Evolutionary conservation across 1,140 invertebrate species (phyloP).

Genomic region (Steinernema khuongi): DNA sequence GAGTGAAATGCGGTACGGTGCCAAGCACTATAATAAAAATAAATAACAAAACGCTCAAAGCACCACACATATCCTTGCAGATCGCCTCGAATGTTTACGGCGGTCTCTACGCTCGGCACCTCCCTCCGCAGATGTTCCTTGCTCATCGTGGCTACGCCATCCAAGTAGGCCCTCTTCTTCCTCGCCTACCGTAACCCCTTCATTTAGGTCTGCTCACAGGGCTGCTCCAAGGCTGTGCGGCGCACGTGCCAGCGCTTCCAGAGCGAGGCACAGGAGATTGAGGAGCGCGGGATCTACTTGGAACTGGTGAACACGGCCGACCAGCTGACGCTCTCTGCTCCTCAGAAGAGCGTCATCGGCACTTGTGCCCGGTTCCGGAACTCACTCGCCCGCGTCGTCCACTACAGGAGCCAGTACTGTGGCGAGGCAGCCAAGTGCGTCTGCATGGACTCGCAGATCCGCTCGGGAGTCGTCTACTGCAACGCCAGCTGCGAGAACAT

Average conservation of each 20-base stretch:
- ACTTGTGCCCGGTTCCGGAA: neutral
- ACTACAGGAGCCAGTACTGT: constrained; percentile 4
- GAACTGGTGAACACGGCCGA: neutral
- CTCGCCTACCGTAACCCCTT: neutral
- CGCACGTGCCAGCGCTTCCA: constrained; percentile 8
- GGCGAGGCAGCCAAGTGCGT: constrained; percentile 1
- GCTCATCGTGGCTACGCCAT: constrained; percentile 12
- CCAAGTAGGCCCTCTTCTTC: neutral
- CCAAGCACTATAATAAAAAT: no score
- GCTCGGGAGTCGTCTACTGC: neutral
- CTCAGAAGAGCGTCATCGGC: neutral
- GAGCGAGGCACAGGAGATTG: constrained; percentile 3
- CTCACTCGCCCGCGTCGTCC: neutral
- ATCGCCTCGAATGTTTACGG: constrained; percentile 4
- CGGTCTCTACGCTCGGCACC: neutral
- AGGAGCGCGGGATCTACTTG: constrained; percentile 12
- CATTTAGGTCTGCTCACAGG: constrained; percentile 1
- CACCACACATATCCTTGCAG: neutral
- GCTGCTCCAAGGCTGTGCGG: neutral
- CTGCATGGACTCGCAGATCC: neutral
- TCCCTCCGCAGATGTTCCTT: constrained; percentile 10
- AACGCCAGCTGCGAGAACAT: constrained; percentile 1
- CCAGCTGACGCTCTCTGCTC: neutral
- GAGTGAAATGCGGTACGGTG: no score
- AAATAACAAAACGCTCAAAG: neutral